Evolutionary conservation across 2,113 vertebrate genomes (phyloP).

Genomic region (Brachyhypopomus gauderio): DNA sequence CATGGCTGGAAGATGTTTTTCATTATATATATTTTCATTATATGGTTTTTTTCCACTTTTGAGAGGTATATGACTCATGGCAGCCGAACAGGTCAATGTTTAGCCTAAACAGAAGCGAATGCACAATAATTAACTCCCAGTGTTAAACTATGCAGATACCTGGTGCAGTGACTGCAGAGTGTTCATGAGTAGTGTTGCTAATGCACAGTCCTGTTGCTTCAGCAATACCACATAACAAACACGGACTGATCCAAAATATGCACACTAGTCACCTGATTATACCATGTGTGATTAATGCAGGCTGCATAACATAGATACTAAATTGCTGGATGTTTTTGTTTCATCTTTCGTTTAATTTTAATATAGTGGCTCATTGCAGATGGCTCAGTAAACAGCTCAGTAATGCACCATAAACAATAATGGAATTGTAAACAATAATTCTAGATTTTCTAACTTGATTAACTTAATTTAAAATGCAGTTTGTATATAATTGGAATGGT

Average conservation of each 20-base stretch:
- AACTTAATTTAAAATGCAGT: too few relatives aligned
- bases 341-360: too few relatives aligned
- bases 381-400: too few relatives aligned
- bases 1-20: background rate
- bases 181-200: background rate
- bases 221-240: background rate
- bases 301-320: background rate
- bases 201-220: background rate
- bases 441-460: too few relatives aligned
- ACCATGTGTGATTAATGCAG: background rate
- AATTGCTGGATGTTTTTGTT: too few relatives aligned
- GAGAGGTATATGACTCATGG: background rate
- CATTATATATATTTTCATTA: background rate
- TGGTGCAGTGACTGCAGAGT: background rate
- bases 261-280: too few relatives aligned
- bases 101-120: background rate
- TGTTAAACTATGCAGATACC: background rate
- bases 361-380: too few relatives aligned
- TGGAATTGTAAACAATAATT: too few relatives aligned
- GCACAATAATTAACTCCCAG: conserved; percentile 20
- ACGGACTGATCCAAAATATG: background rate
- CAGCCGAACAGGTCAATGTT: conserved; percentile 12
- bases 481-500: too few relatives aligned
- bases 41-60: background rate
- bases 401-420: too few relatives aligned